phyloP scores from a whole-genome alignment of 2,113 vertebrate genomes.

The Corvus cornix region DNA sequence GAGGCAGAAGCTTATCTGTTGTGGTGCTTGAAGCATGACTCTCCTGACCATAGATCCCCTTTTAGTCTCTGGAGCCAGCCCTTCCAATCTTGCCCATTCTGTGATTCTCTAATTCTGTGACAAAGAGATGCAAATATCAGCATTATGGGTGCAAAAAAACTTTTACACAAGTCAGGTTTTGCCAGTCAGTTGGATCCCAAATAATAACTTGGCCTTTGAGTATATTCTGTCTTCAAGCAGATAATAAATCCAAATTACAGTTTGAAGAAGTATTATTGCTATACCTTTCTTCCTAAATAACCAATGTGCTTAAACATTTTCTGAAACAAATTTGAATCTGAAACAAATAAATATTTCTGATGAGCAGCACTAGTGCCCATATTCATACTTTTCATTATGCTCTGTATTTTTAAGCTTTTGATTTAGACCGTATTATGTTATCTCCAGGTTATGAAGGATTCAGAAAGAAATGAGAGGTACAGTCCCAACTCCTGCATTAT shows the following conservation, averaged over 20 bases:
- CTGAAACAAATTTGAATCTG: background rate
- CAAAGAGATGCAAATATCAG: background rate
- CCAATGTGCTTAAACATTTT: background rate
- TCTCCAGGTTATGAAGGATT: background rate
- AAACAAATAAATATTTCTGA: background rate
- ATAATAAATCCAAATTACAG: background rate
- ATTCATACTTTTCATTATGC: background rate
- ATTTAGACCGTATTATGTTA: background rate
- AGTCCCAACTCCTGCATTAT: background rate
- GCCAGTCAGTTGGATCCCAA: background rate
- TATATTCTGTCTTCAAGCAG: background rate
- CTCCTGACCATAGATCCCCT: background rate
- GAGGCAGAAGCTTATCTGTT: background rate
- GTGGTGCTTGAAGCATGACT: background rate
- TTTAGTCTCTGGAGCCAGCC: background rate
- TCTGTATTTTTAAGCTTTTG: background rate
- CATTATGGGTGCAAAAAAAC: background rate
- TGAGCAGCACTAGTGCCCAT: background rate
- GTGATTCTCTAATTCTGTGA: background rate
- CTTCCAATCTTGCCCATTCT: background rate
- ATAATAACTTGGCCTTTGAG: background rate
- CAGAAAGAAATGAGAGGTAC: background rate
- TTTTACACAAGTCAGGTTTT: background rate
- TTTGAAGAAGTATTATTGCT: background rate
- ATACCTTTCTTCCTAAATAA: background rate